Evolutionary conservation across 30 jellyfish, hydroid and myxozoan species (phyloP).

Genomic region (Cassiopea andromeda): DNA sequence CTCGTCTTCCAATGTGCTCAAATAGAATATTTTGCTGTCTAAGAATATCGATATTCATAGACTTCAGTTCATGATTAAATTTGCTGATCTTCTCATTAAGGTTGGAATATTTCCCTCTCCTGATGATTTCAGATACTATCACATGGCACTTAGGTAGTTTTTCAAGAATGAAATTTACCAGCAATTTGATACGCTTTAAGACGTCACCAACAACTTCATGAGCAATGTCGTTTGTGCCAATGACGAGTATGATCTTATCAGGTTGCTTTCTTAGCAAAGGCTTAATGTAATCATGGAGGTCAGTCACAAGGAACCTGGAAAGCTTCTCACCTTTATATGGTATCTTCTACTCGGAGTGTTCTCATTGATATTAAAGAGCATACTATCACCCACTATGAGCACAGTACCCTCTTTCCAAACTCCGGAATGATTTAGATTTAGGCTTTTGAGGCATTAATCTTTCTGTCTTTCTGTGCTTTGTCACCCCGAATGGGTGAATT

Average conservation of each 20-base stretch:
- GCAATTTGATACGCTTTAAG: neutral
- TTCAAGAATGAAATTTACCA: neutral
- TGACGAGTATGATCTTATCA: neutral
- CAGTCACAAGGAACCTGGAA: constrained; percentile 2
- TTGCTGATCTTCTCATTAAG: neutral
- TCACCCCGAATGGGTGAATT: neutral
- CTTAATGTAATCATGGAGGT: neutral
- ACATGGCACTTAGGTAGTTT: constrained; percentile 17
- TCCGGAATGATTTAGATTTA: neutral
- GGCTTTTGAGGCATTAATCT: neutral
- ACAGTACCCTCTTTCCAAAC: constrained; percentile 5
- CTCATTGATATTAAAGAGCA: constrained; percentile 6
- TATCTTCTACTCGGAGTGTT: constrained; percentile 9
- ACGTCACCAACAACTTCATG: neutral
- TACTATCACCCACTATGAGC: constrained; percentile 28
- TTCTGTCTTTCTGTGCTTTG: neutral
- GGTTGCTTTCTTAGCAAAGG: neutral
- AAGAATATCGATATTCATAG: constrained; percentile 10
- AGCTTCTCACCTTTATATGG: constrained; percentile 15
- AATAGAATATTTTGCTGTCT: constrained; percentile 11
- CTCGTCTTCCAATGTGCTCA: neutral
- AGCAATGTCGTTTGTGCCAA: neutral
- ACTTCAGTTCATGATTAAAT: neutral
- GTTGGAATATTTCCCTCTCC: neutral
- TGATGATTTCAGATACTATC: neutral